Evolutionary conservation across 2,888 invertebrate genomes (phyloP), one percentile per base, ranked within the genome.

Genomic region (Agriotes lineatus): DNA sequence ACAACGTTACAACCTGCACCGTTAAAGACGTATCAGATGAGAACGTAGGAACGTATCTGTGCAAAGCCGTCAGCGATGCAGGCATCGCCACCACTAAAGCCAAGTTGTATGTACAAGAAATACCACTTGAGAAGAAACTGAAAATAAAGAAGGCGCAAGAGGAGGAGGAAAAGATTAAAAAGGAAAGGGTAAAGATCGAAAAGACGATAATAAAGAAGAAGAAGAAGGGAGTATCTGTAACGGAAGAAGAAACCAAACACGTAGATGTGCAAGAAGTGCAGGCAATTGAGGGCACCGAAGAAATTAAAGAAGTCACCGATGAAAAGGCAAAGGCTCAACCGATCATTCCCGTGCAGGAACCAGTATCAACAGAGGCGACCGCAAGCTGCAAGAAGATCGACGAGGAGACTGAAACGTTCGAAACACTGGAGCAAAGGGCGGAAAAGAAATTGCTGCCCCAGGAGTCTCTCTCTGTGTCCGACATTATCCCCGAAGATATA

Each of bases 21-120:
- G 90, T 96, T 70, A 84, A 86, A 61, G 88, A 88, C 77, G 90
- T 88, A 0, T 87, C 86, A 0, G 87, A 87, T 69, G 89, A 90
- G 62, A 88, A 92, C 78, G 90, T 90, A 75, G 96, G 95, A 20
- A 88, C 87, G 59, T 96, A 96, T 78, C 88, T 90, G 74, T 96
- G 96, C 82, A 95, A 94, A 85, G 93, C 95, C 7, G 90, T 91
- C 12, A 96, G 96, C 82, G 93, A 94, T 77, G 91, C 94, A 67
- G 96, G 96, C 52, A 89, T 92, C 85, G 92, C 91, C 22, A 87
- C 90, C 56, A 93, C 94, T 0, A 93, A 93, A 83, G 94, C 92
- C 5, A 92, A 91, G 82, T 85, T 96, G 45, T 90, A 90, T 79
- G 90, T 95, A 44, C 87, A 89, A 72, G 85, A 85, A 76, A 83